A percentile compares a stretch with the other conserved stretches of the same genome.
These are phyloP conservation scores for Caenorhabditis plicata DNA, from an alignment of 2,888 invertebrate genomes.

Conservation along the genomic window DNA sequence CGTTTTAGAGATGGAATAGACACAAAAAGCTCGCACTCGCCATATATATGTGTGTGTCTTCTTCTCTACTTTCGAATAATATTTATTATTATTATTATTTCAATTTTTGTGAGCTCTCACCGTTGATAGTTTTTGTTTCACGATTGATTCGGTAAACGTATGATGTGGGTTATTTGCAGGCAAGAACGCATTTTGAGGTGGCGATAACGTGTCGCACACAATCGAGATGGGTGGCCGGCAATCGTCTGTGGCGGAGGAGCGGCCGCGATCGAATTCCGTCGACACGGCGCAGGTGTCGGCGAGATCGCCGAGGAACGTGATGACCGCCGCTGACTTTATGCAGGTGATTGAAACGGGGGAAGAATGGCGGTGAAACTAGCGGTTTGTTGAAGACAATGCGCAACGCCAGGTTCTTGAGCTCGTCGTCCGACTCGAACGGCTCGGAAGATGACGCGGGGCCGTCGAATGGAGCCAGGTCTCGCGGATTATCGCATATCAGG, in stretches of 20 bases:
- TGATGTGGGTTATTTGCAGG: too few relatives aligned
- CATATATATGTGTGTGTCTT: too few relatives aligned
- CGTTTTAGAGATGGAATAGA: too few relatives aligned
- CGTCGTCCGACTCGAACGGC: conserved; percentile 42
- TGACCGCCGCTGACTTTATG: conserved; percentile 39
- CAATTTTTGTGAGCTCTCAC: too few relatives aligned
- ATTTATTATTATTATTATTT: too few relatives aligned
- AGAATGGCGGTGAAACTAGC: neutral
- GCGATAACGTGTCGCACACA: too few relatives aligned
- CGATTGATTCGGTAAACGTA: too few relatives aligned
- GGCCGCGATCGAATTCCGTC: conserved; percentile 47
- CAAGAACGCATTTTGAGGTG: too few relatives aligned
- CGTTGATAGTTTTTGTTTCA: too few relatives aligned
- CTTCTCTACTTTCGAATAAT: too few relatives aligned
- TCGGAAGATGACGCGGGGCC: conserved; percentile 34
- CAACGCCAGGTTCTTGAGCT: conserved; percentile 28
- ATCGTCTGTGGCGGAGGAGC: conserved; percentile 44
- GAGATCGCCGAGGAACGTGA: conserved; percentile 18
- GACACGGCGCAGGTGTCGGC: conserved; percentile 35
- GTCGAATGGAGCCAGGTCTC: conserved; percentile 19
- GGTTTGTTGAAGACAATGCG: conserved; percentile 20
- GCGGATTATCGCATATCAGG: conserved; percentile 23
- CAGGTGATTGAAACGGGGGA: conserved; percentile 26
- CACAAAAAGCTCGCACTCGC: too few relatives aligned
- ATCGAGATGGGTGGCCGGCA: conserved; percentile 56